Evolutionary conservation across 2,888 invertebrate species (phyloP), one percentile per base, ranked within the genome.

Genomic region (Cryptophagus acutangulus): DNA sequence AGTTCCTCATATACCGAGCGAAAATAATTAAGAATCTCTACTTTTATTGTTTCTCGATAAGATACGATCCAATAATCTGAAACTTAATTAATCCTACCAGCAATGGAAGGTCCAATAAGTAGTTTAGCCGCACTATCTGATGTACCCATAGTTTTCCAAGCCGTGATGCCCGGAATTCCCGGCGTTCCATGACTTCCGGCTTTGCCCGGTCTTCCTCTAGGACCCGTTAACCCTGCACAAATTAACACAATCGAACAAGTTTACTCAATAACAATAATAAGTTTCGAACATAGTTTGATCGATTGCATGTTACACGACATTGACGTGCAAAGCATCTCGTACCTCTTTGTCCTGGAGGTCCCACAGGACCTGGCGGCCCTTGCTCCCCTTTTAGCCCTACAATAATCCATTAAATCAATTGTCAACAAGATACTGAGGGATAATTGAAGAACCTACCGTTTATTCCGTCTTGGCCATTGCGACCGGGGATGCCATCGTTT

Each of bases 91-190:
- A 26, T 17, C 70, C 69, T 65, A 81, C 85, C 81, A 41, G 84
- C 80, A 60, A 92, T 88, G 20, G 87, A 83, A 18, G 92, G 91
- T n/a, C 90, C 86, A 57, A 91, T 83, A 20, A 90, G 77, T 25
- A 89, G 71, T 48, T 87, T 80, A 39, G 77, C 77, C 31, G 77
- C 75, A 46, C 77, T 78, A 10, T 38, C 36, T 41, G 83, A 82
- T n/a, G n/a, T n/a, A 54, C 79, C 65, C 43, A 71, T 72, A 33
- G 75, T 68, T 49, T 77, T 81, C 76, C 84, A 90, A 1, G 88
- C 84, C 40, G 81, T 81, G 36, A 91, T 78, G 9, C 90, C 90
- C 0, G 89, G 89, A 35, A 78, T 75, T n/a, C 90, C 89, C 0
- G 86, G 81, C 3, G 75, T 74, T 3, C 87, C 87, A 57, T 86